Conservation (phyloP, 2,797 vertebrate species). For the Anomalospiza imberbis region DNA sequence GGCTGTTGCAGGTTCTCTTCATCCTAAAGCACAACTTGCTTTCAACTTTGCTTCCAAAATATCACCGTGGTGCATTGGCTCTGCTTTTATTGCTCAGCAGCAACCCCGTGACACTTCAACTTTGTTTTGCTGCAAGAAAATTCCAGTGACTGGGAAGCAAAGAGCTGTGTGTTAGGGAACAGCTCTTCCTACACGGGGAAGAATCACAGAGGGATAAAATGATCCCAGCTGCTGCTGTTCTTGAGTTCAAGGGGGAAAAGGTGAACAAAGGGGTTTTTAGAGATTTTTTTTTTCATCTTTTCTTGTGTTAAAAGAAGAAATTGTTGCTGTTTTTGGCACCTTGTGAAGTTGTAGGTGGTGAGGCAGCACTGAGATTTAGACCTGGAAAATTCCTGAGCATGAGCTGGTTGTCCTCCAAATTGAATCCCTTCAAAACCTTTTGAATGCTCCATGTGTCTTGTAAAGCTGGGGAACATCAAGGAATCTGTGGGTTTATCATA, state of each 20-base stretch:
- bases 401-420: not conserved
- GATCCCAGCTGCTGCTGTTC: not conserved
- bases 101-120: not conserved
- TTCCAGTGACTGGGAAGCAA: not conserved
- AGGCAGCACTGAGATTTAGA: not conserved
- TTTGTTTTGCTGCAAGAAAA: not conserved
- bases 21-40: not conserved
- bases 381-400: not conserved
- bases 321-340: not conserved
- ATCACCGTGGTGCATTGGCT: not conserved
- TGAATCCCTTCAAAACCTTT: not conserved
- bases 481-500: not conserved
- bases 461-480: not conserved
- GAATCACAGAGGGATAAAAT: not conserved
- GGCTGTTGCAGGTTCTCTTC: not conserved
- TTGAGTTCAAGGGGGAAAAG: not conserved
- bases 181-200: not conserved
- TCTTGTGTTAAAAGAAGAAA: not conserved
- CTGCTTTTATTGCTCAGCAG: not conserved
- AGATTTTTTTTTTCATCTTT: not conserved
- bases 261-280: not conserved
- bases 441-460: fast-evolving
- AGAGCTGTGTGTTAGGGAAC: not conserved
- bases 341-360: not conserved
- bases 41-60: not conserved